Evolutionary conservation across 2,888 invertebrate genomes (phyloP).

Genomic region (Acanthoscelides obtectus): DNA sequence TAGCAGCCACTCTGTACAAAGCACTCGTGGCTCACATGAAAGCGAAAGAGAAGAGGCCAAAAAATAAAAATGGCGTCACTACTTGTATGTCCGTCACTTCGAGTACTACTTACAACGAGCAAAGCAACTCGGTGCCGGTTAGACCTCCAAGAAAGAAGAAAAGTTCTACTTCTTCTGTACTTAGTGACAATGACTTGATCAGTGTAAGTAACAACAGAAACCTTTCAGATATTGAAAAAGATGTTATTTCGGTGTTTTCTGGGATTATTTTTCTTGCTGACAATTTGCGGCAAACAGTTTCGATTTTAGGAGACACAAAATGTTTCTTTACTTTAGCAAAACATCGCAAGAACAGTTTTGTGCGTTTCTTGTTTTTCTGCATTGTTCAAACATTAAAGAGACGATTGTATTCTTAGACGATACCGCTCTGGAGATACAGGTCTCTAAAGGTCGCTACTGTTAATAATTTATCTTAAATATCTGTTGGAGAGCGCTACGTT

Average conservation of each 20-base stretch:
- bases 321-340: no score
- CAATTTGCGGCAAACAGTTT: not conserved
- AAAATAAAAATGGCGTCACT: slow-evolving; percentile 69
- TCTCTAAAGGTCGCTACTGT: no score
- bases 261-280: not conserved
- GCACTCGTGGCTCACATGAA: slow-evolving; percentile 80
- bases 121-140: slow-evolving; percentile 50
- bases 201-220: slow-evolving; percentile 38
- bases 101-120: slow-evolving; percentile 45
- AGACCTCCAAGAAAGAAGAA: slow-evolving; percentile 74
- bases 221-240: not conserved
- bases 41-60: slow-evolving; percentile 58
- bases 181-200: slow-evolving; percentile 56
- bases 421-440: no score
- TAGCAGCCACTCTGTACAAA: slow-evolving; percentile 87
- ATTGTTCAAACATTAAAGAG: no score
- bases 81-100: slow-evolving; percentile 73
- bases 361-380: no score
- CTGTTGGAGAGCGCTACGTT: no score
- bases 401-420: no score
- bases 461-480: no score
- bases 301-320: no score
- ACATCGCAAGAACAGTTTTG: no score
- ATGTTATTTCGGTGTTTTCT: not conserved
- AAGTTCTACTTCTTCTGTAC: slow-evolving; percentile 57